These are phyloP conservation scores for Echinometra lucunter DNA, from an alignment of 53 echinoderm and acorn worm genomes.

Conservation along the genomic window DNA sequence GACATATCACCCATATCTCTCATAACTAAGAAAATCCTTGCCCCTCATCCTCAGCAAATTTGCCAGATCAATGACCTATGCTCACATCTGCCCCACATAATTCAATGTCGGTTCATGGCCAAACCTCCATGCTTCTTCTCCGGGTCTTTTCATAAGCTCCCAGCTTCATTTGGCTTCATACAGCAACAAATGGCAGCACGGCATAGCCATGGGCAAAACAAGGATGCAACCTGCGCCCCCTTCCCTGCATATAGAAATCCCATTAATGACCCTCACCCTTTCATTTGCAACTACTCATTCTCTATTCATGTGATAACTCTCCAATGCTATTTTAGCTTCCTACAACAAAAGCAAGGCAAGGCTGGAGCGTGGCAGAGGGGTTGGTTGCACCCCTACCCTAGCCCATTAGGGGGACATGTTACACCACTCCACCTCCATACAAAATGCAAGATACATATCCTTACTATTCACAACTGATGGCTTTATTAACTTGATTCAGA, in stretches of 20 bases:
- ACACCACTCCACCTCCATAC: background rate
- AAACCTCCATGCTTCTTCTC: slow-evolving; percentile 16
- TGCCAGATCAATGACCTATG: slow-evolving; percentile 51
- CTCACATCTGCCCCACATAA: slow-evolving; percentile 55
- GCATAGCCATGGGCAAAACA: slow-evolving; percentile 25
- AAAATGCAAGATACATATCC: slow-evolving; percentile 23
- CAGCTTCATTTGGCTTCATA: slow-evolving; percentile 30
- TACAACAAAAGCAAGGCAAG: background rate
- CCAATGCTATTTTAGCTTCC: background rate
- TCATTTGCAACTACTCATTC: background rate
- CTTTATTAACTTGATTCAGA: slow-evolving; percentile 32
- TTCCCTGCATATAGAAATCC: background rate
- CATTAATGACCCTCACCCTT: slow-evolving; percentile 6
- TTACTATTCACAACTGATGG: slow-evolving; percentile 19
- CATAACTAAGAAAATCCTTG: background rate
- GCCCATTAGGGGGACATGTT: background rate
- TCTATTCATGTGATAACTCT: background rate
- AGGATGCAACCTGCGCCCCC: slow-evolving; percentile 25
- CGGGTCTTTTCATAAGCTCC: slow-evolving; percentile 38
- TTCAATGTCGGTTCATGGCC: slow-evolving; percentile 60
- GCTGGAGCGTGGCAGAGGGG: background rate
- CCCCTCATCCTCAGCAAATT: background rate
- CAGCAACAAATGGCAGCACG: slow-evolving; percentile 20
- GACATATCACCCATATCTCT: background rate
- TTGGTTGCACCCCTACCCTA: background rate